Conservation (phyloP, 2,113 vertebrate species). For the Lepus europaeus region DNA sequence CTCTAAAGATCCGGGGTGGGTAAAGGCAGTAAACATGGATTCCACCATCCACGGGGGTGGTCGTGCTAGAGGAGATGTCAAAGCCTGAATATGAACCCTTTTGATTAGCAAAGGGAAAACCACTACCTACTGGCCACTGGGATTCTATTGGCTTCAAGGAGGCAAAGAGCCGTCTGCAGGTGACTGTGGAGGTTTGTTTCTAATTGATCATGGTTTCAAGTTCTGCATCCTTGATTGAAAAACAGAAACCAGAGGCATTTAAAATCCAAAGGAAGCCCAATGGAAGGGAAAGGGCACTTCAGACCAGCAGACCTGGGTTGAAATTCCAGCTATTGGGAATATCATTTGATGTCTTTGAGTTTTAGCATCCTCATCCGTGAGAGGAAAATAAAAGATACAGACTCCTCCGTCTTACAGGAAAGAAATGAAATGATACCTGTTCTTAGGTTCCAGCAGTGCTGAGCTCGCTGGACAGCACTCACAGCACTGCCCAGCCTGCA, state of each 20-base stretch:
- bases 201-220: slow-evolving; percentile 54
- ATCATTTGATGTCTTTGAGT: background rate
- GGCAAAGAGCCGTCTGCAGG: background rate
- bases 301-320: background rate
- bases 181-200: background rate
- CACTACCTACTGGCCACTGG: background rate
- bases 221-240: slow-evolving; percentile 6
- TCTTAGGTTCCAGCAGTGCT: background rate
- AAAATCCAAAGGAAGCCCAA: slow-evolving; percentile 33
- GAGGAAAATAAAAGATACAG: background rate
- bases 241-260: slow-evolving; percentile 25
- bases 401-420: background rate
- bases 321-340: background rate
- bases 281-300: background rate
- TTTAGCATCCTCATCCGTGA: slow-evolving; percentile 11
- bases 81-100: background rate
- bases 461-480: background rate
- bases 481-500: background rate
- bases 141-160: slow-evolving; percentile 46
- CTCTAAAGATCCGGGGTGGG: background rate
- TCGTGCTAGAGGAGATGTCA: background rate
- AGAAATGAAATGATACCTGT: background rate
- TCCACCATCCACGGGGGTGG: background rate
- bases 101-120: slow-evolving; percentile 45
- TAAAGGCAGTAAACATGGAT: background rate